Evolutionary conservation across 1,140 invertebrate species (phyloP).

Genomic region (Hydropsyche tenuis): DNA sequence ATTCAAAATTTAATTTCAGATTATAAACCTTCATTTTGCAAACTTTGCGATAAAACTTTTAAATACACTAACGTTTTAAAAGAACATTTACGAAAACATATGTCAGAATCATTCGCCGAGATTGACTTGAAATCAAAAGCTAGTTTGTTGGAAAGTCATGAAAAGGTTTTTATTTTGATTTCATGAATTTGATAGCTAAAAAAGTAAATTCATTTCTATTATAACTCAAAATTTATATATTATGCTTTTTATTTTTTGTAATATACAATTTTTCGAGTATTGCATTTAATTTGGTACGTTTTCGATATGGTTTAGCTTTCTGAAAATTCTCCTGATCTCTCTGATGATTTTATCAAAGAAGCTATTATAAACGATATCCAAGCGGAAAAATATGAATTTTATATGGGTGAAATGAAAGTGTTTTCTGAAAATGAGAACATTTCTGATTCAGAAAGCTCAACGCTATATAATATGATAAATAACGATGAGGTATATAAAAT

Average conservation of each 20-base stretch:
- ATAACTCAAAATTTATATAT: too few relatives aligned
- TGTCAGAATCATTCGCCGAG: slow-evolving; percentile 36
- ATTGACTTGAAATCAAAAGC: slow-evolving; percentile 40
- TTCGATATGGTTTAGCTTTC: too few relatives aligned
- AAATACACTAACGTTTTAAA: slow-evolving; percentile 41
- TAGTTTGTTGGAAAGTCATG: slow-evolving; percentile 43
- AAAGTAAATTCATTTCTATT: too few relatives aligned
- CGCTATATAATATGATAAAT: background rate
- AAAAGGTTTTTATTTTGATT: slow-evolving; percentile 37
- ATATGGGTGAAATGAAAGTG: slow-evolving; percentile 43
- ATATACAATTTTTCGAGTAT: too few relatives aligned
- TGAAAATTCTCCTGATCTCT: too few relatives aligned
- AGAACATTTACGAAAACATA: slow-evolving; percentile 45
- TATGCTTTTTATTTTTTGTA: too few relatives aligned
- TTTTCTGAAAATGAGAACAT: slow-evolving; percentile 4
- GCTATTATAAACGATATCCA: slow-evolving; percentile 44
- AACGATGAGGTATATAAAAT: background rate
- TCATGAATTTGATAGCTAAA: too few relatives aligned
- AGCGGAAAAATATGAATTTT: slow-evolving; percentile 37
- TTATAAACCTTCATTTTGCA: slow-evolving; percentile 42
- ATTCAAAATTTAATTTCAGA: slow-evolving; percentile 33
- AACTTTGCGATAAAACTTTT: slow-evolving; percentile 49
- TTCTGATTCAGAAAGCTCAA: slow-evolving; percentile 8
- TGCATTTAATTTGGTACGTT: too few relatives aligned
- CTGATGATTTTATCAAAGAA: slow-evolving; percentile 37